These are phyloP conservation scores for Lydus trimaculatus DNA, from an alignment of 2,888 invertebrate species.

Conservation along the genomic window DNA sequence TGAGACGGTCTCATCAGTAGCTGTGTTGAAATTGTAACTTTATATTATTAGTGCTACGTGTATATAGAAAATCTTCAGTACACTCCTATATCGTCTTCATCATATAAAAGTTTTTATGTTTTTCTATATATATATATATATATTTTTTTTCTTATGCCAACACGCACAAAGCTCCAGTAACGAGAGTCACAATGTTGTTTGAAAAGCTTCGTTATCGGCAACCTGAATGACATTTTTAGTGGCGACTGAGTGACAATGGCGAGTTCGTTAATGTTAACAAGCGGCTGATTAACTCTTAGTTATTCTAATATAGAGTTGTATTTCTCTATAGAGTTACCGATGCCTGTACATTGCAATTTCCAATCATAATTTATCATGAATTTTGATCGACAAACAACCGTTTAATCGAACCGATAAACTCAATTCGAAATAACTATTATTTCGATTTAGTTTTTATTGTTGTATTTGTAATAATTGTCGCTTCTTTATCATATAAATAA, in stretches of 20 bases:
- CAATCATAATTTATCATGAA: background rate
- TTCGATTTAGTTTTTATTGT: background rate
- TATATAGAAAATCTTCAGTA: background rate
- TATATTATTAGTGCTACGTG: too few species aligned
- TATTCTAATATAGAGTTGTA: constrained; percentile 32
- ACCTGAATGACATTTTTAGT: constrained; percentile 55
- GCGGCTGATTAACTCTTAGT: constrained; percentile 56
- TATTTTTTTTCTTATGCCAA: background rate
- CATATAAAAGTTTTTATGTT: background rate
- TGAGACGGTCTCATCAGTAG: constrained; percentile 34
- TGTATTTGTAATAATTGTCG: constrained; percentile 22
- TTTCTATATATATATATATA: too few species aligned
- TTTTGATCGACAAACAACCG: background rate
- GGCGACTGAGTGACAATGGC: constrained; percentile 52
- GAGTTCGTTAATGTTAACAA: constrained; percentile 59
- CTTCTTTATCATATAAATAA: constrained; percentile 20
- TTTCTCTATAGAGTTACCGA: background rate
- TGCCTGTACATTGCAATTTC: background rate
- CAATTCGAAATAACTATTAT: background rate
- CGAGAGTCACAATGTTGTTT: constrained; percentile 43
- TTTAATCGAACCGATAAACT: background rate
- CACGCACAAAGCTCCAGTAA: constrained; percentile 34
- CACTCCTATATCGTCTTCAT: background rate
- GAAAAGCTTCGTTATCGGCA: constrained; percentile 56
- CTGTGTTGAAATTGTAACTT: background rate